Evolutionary conservation across 1,140 invertebrate genomes (phyloP).

Genomic region (Heliothis subflexa): DNA sequence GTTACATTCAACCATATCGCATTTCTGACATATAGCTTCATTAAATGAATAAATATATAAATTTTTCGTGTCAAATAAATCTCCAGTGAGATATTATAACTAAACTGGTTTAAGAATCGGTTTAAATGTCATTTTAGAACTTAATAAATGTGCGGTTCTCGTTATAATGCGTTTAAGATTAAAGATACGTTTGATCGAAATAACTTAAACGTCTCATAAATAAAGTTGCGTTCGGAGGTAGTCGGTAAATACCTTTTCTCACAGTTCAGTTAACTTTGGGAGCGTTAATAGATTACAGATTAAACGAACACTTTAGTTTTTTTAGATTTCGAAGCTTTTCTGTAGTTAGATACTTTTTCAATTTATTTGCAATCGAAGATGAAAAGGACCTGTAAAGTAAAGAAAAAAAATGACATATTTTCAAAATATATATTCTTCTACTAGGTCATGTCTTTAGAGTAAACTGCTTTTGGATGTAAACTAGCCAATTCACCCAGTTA

Average conservation of each 20-base stretch:
- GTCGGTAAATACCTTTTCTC: neutral
- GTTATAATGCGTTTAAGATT: constrained; percentile 23
- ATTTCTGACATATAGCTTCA: constrained; percentile 16
- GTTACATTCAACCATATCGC: neutral
- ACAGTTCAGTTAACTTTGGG: neutral
- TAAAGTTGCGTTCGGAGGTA: neutral
- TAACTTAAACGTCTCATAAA: neutral
- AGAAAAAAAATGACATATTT: no score
- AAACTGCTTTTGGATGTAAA: no score
- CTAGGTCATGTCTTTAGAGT: no score
- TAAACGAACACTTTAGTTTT: no score
- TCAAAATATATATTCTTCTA: no score
- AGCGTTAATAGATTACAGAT: neutral
- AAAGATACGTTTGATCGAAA: constrained; percentile 22
- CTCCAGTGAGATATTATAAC: neutral
- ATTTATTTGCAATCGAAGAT: no score
- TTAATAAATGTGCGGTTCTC: constrained; percentile 19
- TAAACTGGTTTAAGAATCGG: constrained; percentile 19
- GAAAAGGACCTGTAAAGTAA: no score
- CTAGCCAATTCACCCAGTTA: no score
- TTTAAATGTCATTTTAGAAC: constrained; percentile 5
- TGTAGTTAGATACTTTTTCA: no score
- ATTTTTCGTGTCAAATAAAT: constrained; percentile 16
- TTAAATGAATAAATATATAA: constrained; percentile 18
- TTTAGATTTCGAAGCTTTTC: no score